Evolutionary conservation across 2,113 vertebrate genomes (phyloP), one percentile per base, ranked within the genome.

Genomic region (Lagopus leucura): DNA sequence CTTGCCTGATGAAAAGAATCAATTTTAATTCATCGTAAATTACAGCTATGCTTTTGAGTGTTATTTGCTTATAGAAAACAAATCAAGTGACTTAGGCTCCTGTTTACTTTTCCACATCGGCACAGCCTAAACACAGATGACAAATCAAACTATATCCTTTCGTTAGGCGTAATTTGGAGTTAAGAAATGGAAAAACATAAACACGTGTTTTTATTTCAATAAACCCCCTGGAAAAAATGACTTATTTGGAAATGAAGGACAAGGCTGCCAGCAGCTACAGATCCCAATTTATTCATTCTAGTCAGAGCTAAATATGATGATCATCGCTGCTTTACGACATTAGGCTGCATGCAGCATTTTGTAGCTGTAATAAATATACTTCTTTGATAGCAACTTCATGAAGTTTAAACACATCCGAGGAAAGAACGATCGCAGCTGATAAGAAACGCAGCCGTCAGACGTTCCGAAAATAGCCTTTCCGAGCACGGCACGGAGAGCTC

Each of bases 1-100:
- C 98, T 98, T 97, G 97, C 97, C 95, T 98, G 98, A 98, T 98
- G 98, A 98, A 98, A 98, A 98, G 97, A 98, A 98, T 98, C 98
- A 98, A 98, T 98, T 98, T 98, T 98, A 98, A 98, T 98, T 98
- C 98, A 77, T 95, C 93, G 97, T 95, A 98, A 98, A 98, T 98
- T 98, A 97, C 97, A 97, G 97, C 97, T 96, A 97, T 96, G 96
- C 97, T 97, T 98, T 97, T 96, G 97, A 97, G 96, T 97, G 97
- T 97, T 97, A 97, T 97, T 97, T 97, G 98, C 97, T 97, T 97
- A 95, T 91, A 93, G 96, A 97, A 97, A 97, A 96, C 95, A 97
- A 97, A 97, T 95, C 95, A 96, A 95, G 96, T 92, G 91, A 93
- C 93, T 97, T 96, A 88, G 94, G 85, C 74, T 97, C 86, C 90